Evolutionary conservation across 1,140 invertebrate genomes (phyloP).

Genomic region (Globodera rostochiensis): DNA sequence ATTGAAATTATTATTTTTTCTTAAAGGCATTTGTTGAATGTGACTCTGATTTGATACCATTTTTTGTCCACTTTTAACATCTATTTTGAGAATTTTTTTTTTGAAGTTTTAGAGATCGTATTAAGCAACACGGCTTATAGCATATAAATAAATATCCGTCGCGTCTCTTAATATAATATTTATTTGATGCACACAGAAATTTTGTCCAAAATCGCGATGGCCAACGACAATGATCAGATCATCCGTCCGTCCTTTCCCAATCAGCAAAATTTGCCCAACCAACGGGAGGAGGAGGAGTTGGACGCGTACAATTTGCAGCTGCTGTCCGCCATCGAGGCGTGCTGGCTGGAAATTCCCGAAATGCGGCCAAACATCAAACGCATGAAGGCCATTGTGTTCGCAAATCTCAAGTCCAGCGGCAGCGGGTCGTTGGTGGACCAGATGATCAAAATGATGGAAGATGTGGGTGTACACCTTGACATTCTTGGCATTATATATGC

Average conservation of each 20-base stretch:
- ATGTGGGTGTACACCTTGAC: slow-evolving; percentile 30
- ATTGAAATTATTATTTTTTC: no score
- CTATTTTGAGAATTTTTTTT: no score
- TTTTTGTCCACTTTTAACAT: no score
- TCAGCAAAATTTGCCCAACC: slow-evolving; percentile 36
- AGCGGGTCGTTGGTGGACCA: slow-evolving; percentile 63
- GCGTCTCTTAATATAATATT: background rate
- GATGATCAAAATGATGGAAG: slow-evolving; percentile 66
- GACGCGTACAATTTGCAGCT: slow-evolving; percentile 55
- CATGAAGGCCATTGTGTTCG: slow-evolving; percentile 59
- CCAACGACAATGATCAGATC: slow-evolving; percentile 60
- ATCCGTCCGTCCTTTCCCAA: slow-evolving; percentile 58
- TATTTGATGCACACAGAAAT: slow-evolving; percentile 45
- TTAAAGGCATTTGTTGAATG: no score
- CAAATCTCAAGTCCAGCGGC: slow-evolving; percentile 62
- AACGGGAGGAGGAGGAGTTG: slow-evolving; percentile 20
- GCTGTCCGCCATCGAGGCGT: slow-evolving; percentile 62
- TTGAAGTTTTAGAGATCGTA: no score
- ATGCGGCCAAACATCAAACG: slow-evolving; percentile 65
- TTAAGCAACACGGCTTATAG: no score
- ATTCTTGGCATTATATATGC: no score
- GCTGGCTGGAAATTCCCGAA: slow-evolving; percentile 64
- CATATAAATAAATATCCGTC: background rate
- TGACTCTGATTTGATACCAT: no score
- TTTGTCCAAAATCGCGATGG: slow-evolving; percentile 57